A percentile compares a stretch with the other conserved stretches of the same genome.
phyloP scores from a whole-genome alignment of 2,797 vertebrate species.

The Cynodonichthys magdalenae region DNA sequence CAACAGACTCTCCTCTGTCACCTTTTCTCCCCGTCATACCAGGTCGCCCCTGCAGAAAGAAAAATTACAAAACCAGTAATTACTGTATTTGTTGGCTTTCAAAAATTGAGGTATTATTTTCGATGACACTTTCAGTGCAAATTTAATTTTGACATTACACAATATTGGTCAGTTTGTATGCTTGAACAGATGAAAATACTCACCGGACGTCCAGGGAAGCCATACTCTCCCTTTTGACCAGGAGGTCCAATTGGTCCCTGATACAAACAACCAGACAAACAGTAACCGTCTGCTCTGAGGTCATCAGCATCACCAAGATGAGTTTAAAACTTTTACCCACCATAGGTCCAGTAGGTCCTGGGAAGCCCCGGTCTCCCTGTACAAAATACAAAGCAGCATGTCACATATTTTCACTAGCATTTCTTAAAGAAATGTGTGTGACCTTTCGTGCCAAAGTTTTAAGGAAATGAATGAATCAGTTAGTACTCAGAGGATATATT shows the following conservation, averaged over 20 bases:
- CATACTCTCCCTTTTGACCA: constrained; percentile 93
- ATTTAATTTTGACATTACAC: neutral
- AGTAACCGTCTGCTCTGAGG: neutral
- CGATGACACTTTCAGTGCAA: neutral
- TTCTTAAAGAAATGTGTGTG: no score
- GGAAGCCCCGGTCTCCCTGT: constrained; percentile 86
- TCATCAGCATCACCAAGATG: neutral
- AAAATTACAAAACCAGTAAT: neutral
- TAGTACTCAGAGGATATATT: no score
- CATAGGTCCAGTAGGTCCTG: constrained; percentile 73
- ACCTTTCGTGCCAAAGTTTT: no score
- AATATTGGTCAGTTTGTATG: neutral
- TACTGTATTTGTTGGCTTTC: neutral
- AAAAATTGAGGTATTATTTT: neutral
- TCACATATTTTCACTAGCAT: neutral
- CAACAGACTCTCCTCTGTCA: constrained; percentile 83
- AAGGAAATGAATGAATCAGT: no score
- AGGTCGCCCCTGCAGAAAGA: constrained; percentile 85
- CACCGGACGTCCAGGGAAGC: constrained; percentile 90
- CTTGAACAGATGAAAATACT: constrained; percentile 52
- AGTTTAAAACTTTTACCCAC: constrained; percentile 51
- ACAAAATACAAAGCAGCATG: constrained; percentile 16
- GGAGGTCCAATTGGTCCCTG: constrained; percentile 89
- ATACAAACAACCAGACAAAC: constrained; percentile 33
- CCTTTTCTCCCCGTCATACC: constrained; percentile 89